Conservation (phyloP, 2,113 vertebrate species). For the Terrapene triunguis region DNA sequence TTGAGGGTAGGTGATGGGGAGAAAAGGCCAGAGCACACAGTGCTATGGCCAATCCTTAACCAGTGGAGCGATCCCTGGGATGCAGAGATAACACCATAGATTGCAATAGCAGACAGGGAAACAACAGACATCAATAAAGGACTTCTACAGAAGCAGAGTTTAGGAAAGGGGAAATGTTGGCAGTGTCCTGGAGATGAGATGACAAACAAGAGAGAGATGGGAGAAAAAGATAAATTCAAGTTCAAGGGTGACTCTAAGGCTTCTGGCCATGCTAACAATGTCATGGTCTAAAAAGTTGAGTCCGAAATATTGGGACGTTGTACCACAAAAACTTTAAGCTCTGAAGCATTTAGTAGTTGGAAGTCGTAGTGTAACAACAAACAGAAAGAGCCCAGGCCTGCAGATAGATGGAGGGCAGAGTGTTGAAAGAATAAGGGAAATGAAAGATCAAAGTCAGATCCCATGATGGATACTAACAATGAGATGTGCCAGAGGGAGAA, state of each 20-base stretch:
- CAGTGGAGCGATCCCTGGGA: conserved; percentile 29
- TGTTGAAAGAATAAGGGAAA: not conserved
- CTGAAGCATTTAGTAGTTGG: not conserved
- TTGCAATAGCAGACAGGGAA: conserved; percentile 30
- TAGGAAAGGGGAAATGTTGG: conserved; percentile 42
- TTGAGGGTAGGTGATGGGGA: conserved; percentile 45
- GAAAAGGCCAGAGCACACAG: not conserved
- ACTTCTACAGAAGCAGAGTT: conserved; percentile 45
- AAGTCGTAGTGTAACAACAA: not conserved
- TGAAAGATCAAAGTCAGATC: not conserved
- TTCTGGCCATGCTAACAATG: conserved; percentile 21
- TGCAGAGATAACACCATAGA: not conserved
- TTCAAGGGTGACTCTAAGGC: conserved; percentile 14
- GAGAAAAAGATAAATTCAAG: conserved; percentile 20
- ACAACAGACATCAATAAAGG: conserved; percentile 26
- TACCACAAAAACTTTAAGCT: not conserved
- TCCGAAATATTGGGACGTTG: not conserved
- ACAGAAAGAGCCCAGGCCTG: not conserved
- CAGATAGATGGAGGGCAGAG: not conserved
- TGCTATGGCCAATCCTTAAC: not conserved
- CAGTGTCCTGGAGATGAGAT: conserved; percentile 17
- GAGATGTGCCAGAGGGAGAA: not conserved
- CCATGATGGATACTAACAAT: not conserved
- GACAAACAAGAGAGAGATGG: not conserved
- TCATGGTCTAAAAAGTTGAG: not conserved